Evolutionary conservation across 1,140 invertebrate species (phyloP), one percentile per base, ranked within the genome.

Genomic region (Diorhabda elongata): DNA sequence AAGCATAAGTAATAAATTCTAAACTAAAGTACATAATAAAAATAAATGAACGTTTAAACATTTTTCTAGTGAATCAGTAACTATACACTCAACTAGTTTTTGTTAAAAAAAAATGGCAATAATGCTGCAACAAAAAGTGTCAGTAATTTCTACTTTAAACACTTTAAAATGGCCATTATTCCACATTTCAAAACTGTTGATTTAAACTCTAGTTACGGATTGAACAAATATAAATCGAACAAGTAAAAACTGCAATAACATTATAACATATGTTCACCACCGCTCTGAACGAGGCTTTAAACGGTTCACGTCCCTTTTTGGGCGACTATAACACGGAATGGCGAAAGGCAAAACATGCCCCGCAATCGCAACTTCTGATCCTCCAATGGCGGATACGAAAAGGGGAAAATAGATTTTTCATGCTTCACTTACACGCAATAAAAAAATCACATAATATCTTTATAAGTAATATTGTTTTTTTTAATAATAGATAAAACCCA

Each of bases 151-250:
- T 26, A 4, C 47, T 52, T 52, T 52, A 6, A 52, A 52, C 47
- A 52, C 47, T n/a, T 52, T 52, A 8, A 52, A 52, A 52, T 52
- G 6, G 47, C 47, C 47, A 52, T 52, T 52, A 52, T 52, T 52
- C 47, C 47, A 52, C 47, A 52, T 52, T 52, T 52, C 47, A 52
- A 52, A 52, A 52, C 47, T 52, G 47, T 52, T 52, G 47, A 52
- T 52, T 52, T 52, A 52, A 52, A 52, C 6, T 6, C 47, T 52
- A 52, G 47, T 52, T 52, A 52, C 47, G 47, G n/a, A 8, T 52
- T n/a, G 6, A 52, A 52, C 47, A 52, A 52, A 52, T 52, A 52
- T 52, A 52, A 52, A 26, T 52, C 47, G 47, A 52, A 52, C 47
- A 52, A 52, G 47, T 52, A 52, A 52, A 52, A 52, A 52, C 3